A percentile compares a stretch with the other conserved stretches of the same genome.
These are phyloP conservation scores for Tineola bisselliella DNA, from an alignment of 2,888 invertebrate genomes.

Conservation along the genomic window DNA sequence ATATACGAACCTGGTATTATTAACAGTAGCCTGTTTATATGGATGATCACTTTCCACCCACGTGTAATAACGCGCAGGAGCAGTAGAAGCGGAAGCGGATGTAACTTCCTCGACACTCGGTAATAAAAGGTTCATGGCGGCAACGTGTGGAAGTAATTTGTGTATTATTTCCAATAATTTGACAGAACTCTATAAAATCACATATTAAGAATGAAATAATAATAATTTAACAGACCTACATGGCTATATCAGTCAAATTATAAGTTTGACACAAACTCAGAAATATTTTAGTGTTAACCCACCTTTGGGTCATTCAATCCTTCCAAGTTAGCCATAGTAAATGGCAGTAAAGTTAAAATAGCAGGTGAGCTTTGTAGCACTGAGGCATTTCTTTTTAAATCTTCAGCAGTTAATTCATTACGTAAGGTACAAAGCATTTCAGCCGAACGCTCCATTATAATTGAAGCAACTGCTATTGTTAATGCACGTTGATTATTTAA, in stretches of 20 bases:
- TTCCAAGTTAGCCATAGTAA: slow-evolving; percentile 86
- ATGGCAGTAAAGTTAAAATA: slow-evolving; percentile 82
- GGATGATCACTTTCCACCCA: slow-evolving; percentile 97
- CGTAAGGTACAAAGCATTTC: slow-evolving; percentile 81
- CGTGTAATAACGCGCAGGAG: slow-evolving; percentile 88
- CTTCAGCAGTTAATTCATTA: slow-evolving; percentile 69
- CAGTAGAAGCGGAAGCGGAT: slow-evolving; percentile 39
- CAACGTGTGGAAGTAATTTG: slow-evolving; percentile 87
- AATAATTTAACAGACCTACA: neutral
- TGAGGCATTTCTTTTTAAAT: slow-evolving; percentile 38
- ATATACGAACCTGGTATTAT: slow-evolving; percentile 75
- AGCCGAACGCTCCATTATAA: slow-evolving; percentile 79
- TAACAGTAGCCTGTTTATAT: slow-evolving; percentile 87
- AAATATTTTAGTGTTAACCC: no score
- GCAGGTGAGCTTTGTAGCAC: slow-evolving; percentile 58
- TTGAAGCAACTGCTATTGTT: slow-evolving; percentile 79
- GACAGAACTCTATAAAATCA: slow-evolving; percentile 79
- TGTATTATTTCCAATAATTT: slow-evolving; percentile 87
- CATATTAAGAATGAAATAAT: neutral
- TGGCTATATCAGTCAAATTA: no score
- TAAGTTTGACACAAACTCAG: no score
- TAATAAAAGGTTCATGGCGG: slow-evolving; percentile 79
- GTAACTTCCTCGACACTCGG: slow-evolving; percentile 33
- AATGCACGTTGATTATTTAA: slow-evolving; percentile 38
- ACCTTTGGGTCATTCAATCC: slow-evolving; percentile 85